These are phyloP conservation scores for Percopsis omiscomaycus DNA, from an alignment of 2,797 vertebrate genomes.

Conservation along the genomic window DNA sequence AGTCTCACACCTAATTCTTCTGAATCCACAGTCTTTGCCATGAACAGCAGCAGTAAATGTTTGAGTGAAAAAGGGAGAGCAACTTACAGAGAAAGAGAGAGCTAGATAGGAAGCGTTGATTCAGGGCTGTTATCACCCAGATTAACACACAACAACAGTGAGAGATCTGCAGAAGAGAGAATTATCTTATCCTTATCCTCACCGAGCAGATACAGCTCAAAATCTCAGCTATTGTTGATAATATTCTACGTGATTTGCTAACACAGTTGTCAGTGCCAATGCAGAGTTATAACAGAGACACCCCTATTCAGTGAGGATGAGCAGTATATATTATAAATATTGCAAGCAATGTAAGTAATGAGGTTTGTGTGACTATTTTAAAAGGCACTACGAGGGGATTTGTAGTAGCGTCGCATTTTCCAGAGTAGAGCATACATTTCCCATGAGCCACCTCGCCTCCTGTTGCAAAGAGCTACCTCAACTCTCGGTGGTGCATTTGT, in stretches of 20 bases:
- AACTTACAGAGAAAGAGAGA: slow-evolving; percentile 22
- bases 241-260: slow-evolving; percentile 11
- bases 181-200: slow-evolving; percentile 36
- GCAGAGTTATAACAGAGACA: not conserved
- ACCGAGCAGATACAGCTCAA: slow-evolving; percentile 25
- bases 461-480: too few relatives aligned
- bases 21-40: slow-evolving; percentile 31
- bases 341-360: too few relatives aligned
- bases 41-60: slow-evolving; percentile 29
- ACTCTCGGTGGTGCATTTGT: too few relatives aligned
- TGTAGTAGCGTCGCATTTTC: too few relatives aligned
- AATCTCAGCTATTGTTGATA: slow-evolving; percentile 18
- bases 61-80: slow-evolving; percentile 7
- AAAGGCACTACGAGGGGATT: too few relatives aligned
- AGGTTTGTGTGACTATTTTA: too few relatives aligned
- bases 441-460: too few relatives aligned
- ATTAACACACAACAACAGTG: slow-evolving; percentile 56
- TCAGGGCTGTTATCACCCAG: slow-evolving; percentile 46
- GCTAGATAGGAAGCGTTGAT: slow-evolving; percentile 33
- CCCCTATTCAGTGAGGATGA: not conserved
- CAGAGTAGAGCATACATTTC: too few relatives aligned
- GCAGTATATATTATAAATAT: too few relatives aligned
- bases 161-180: slow-evolving; percentile 39
- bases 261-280: slow-evolving; percentile 10
- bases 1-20: slow-evolving; percentile 66